phyloP scores from a whole-genome alignment of 2,888 invertebrate genomes.

The Nemotelus pantherinus region DNA sequence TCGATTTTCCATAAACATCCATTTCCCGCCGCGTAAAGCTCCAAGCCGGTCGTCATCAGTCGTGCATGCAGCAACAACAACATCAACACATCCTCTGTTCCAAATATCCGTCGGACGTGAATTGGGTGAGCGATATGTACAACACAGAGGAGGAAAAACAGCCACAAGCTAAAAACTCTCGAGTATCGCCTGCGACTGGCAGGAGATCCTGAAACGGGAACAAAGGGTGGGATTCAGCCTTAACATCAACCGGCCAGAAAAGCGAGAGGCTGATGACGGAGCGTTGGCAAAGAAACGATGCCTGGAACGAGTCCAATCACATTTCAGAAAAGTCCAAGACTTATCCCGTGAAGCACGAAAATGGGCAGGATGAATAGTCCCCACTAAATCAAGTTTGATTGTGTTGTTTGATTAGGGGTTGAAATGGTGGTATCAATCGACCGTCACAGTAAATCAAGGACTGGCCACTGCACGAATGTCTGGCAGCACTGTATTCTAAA shows the following conservation, averaged over 20 bases:
- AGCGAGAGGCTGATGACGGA: constrained; percentile 21
- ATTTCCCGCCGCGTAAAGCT: constrained; percentile 12
- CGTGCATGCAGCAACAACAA: constrained; percentile 19
- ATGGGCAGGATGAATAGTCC: constrained; percentile 51
- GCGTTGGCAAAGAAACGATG: not conserved
- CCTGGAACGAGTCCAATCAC: constrained; percentile 40
- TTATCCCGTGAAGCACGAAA: constrained; percentile 16
- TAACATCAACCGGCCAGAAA: not conserved
- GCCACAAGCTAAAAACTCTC: constrained; percentile 24
- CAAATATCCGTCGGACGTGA: not conserved
- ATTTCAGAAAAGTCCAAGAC: constrained; percentile 32
- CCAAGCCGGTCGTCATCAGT: constrained; percentile 3
- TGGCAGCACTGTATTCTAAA: constrained; percentile 30
- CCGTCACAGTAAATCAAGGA: not conserved
- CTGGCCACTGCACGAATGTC: constrained; percentile 13
- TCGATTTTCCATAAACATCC: constrained; percentile 51
- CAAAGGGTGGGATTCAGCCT: constrained; percentile 2
- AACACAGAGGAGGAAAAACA: not conserved
- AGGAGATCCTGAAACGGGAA: not conserved
- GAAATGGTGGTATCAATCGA: constrained; percentile 18
- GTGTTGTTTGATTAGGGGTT: constrained; percentile 27
- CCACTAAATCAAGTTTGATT: constrained; percentile 47
- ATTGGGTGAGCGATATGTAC: not conserved
- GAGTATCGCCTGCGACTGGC: constrained; percentile 10
- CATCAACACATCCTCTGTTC: not conserved